Evolutionary conservation across 53 echinoderm and acorn worm species (phyloP).

Genomic region (Astropecten irregularis): DNA sequence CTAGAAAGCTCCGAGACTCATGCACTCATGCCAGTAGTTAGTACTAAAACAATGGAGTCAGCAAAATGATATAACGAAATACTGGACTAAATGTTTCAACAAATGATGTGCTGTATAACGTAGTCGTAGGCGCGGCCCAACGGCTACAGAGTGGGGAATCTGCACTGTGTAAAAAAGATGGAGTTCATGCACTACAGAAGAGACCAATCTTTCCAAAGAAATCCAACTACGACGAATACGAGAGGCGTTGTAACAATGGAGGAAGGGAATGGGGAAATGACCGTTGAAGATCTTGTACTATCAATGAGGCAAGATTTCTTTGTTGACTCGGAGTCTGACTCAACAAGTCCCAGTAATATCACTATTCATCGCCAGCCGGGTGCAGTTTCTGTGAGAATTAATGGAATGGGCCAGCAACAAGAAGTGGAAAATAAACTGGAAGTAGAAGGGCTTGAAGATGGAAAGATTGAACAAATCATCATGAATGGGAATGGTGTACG

Average conservation of each 20-base stretch:
- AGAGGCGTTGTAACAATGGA: not conserved
- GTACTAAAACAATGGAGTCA: not conserved
- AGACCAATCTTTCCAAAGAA: not conserved
- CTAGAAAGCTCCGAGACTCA: too few relatives aligned
- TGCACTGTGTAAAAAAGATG: too few relatives aligned
- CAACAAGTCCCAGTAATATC: not conserved
- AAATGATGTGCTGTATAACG: too few relatives aligned
- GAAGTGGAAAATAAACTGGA: not conserved
- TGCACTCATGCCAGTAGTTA: too few relatives aligned
- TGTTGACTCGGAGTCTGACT: slow-evolving; percentile 10
- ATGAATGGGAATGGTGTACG: not conserved
- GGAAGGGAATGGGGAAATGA: slow-evolving; percentile 24
- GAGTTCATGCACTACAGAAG: slow-evolving; percentile 28
- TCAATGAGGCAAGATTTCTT: slow-evolving; percentile 80
- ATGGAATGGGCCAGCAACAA: not conserved
- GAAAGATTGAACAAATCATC: not conserved
- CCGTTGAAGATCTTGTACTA: slow-evolving; percentile 71
- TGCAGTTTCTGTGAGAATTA: not conserved
- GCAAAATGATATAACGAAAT: not conserved
- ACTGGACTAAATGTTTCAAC: too few relatives aligned
- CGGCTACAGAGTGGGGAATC: too few relatives aligned
- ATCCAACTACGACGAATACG: not conserved
- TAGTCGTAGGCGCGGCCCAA: too few relatives aligned
- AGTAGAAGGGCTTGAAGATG: not conserved
- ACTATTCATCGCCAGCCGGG: not conserved